Evolutionary conservation across 2,797 vertebrate genomes (phyloP).

Genomic region (Lates japonicus): DNA sequence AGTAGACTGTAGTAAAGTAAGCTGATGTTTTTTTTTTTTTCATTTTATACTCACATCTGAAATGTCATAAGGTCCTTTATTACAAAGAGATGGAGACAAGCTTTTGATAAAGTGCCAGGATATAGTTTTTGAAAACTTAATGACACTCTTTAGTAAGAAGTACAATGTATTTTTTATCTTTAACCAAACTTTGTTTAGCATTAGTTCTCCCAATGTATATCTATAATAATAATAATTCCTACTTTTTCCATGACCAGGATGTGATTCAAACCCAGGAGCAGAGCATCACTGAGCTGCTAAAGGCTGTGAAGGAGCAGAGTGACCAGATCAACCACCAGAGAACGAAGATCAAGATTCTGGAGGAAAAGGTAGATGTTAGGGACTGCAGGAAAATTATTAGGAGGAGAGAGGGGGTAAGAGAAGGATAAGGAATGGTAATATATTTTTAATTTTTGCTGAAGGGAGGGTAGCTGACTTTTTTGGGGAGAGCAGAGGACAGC

Average conservation of each 20-base stretch:
- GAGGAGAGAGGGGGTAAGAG: too few species aligned
- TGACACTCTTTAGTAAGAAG: not conserved
- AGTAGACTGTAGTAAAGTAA: too few species aligned
- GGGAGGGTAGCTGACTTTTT: too few species aligned
- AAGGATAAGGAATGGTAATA: not conserved
- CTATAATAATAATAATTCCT: not conserved
- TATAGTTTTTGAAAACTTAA: not conserved
- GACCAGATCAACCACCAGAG: slow-evolving; percentile 89
- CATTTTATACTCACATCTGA: not conserved
- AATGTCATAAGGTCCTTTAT: not conserved
- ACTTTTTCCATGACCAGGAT: slow-evolving; percentile 79
- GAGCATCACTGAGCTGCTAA: slow-evolving; percentile 90
- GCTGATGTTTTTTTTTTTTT: too few species aligned
- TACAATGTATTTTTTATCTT: not conserved
- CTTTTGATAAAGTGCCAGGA: not conserved
- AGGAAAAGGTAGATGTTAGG: slow-evolving; percentile 88
- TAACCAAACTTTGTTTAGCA: not conserved
- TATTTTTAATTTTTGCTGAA: not conserved
- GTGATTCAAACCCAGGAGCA: slow-evolving; percentile 91
- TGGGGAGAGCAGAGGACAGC: not conserved
- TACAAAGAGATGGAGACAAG: not conserved
- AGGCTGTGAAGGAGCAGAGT: slow-evolving; percentile 88
- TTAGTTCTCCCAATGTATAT: not conserved
- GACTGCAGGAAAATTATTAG: not conserved
- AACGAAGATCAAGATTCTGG: slow-evolving; percentile 90